Conservation (phyloP, 2,797 vertebrate genomes). For the Hydrocynus forskahlii region DNA sequence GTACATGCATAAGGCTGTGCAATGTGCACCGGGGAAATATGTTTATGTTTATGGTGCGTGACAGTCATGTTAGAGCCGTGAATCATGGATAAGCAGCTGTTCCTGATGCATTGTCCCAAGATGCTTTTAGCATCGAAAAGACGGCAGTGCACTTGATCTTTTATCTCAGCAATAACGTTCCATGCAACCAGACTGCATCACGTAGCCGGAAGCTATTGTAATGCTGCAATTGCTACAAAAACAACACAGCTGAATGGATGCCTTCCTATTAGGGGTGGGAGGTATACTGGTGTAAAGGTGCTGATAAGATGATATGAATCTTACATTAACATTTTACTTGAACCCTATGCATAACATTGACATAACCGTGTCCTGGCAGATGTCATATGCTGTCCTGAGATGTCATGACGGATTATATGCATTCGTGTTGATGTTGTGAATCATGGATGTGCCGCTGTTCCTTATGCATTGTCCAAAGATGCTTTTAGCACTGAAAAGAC, state of each 20-base stretch:
- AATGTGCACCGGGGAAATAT: conserved; percentile 5
- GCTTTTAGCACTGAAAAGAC: conserved; percentile 13
- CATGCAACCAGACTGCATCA: conserved; percentile 9
- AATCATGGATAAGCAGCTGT: conserved; percentile 32
- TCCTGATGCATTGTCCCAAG: conserved; percentile 1
- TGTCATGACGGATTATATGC: too few species aligned
- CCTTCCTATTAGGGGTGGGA: not conserved
- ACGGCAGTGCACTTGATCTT: not conserved
- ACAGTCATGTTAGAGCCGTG: conserved; percentile 30
- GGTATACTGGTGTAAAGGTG: not conserved
- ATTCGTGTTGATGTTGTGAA: conserved; percentile 20
- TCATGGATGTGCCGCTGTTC: conserved; percentile 23
- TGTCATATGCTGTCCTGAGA: too few species aligned
- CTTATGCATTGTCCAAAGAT: not conserved
- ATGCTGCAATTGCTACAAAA: not conserved
- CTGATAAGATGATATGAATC: not conserved
- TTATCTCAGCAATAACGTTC: not conserved
- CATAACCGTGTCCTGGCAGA: too few species aligned
- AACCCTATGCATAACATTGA: too few species aligned
- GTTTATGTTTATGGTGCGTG: conserved; percentile 12
- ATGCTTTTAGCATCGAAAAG: conserved; percentile 19
- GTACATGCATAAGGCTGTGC: conserved; percentile 1
- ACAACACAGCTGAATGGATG: not conserved
- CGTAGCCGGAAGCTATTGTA: not conserved
- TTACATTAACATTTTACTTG: too few species aligned